A percentile compares a stretch with the other conserved stretches of the same genome.
These are phyloP conservation scores for Epicauta chinensis DNA, from an alignment of 1,140 invertebrate species.

Conservation along the genomic window DNA sequence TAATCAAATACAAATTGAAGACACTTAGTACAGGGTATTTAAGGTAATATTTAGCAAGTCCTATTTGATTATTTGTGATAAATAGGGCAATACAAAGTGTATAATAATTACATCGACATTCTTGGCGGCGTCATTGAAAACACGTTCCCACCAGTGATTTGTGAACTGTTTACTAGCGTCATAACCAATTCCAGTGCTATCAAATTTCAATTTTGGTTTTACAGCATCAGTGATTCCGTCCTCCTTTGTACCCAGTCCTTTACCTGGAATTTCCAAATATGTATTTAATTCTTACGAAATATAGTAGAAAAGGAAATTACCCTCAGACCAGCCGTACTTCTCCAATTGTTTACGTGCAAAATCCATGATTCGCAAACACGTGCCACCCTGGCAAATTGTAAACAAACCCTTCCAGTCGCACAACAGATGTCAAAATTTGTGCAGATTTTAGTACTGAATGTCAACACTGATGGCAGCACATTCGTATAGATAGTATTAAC, in stretches of 20 bases:
- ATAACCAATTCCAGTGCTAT: slow-evolving; percentile 70
- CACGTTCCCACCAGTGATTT: slow-evolving; percentile 74
- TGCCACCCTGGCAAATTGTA: too few relatives aligned
- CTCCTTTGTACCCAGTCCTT: slow-evolving; percentile 73
- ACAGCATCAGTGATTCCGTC: slow-evolving; percentile 68
- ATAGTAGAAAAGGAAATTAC: slow-evolving; percentile 40
- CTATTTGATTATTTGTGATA: neutral
- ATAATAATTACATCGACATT: slow-evolving; percentile 50
- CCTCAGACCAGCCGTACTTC: slow-evolving; percentile 64
- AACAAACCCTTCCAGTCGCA: too few relatives aligned
- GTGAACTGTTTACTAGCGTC: slow-evolving; percentile 63
- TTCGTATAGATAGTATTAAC: too few relatives aligned
- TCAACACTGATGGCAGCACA: too few relatives aligned
- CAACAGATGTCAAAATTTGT: too few relatives aligned
- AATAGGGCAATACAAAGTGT: neutral
- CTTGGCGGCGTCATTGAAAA: slow-evolving; percentile 65
- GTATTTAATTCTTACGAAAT: neutral
- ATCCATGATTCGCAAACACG: slow-evolving; percentile 39
- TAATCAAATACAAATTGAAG: too few relatives aligned
- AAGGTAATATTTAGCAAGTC: too few relatives aligned
- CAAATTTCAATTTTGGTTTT: slow-evolving; percentile 71
- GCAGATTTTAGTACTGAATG: too few relatives aligned
- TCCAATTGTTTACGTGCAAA: slow-evolving; percentile 55
- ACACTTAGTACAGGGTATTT: too few relatives aligned
- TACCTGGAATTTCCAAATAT: slow-evolving; percentile 49